Evolutionary conservation across 2,797 vertebrate species (phyloP).

Genomic region (Chaetophractus vellerosus): DNA sequence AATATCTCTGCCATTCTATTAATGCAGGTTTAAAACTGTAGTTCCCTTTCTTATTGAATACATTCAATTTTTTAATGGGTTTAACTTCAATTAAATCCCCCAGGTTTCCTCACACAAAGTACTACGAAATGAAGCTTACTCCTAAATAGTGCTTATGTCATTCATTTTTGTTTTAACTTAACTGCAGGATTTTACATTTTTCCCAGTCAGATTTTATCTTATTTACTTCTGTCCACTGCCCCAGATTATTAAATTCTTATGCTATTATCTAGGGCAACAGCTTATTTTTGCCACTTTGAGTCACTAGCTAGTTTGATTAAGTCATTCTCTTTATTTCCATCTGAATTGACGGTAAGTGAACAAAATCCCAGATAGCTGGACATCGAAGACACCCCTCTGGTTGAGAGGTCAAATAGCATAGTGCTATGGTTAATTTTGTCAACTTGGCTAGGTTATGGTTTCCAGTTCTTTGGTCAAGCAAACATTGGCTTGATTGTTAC

Average conservation of each 20-base stretch:
- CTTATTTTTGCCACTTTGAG: constrained; percentile 61
- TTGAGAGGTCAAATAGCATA: constrained; percentile 1
- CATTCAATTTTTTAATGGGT: constrained; percentile 56
- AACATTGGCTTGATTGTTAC: too few species aligned
- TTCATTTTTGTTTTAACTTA: constrained; percentile 76
- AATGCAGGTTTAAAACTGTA: constrained; percentile 39
- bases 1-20: constrained; percentile 45
- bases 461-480: too few species aligned
- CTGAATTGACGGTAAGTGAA: constrained; percentile 36
- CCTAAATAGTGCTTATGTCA: constrained; percentile 60
- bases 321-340: constrained; percentile 60
- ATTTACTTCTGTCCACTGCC: constrained; percentile 70
- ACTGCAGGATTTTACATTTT: constrained; percentile 72
- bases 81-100: constrained; percentile 75
- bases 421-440: too few species aligned
- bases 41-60: constrained; percentile 49
- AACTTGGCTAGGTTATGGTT: too few species aligned
- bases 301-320: constrained; percentile 69
- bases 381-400: neutral
- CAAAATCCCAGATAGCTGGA: neutral
- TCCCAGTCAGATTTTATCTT: constrained; percentile 68
- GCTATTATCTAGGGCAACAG: constrained; percentile 42
- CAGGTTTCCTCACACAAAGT: constrained; percentile 63
- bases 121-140: constrained; percentile 66
- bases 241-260: constrained; percentile 74